Evolutionary conservation across 30 jellyfish, hydroid and myxozoan genomes (phyloP).

Genomic region (Aurelia coerulea): DNA sequence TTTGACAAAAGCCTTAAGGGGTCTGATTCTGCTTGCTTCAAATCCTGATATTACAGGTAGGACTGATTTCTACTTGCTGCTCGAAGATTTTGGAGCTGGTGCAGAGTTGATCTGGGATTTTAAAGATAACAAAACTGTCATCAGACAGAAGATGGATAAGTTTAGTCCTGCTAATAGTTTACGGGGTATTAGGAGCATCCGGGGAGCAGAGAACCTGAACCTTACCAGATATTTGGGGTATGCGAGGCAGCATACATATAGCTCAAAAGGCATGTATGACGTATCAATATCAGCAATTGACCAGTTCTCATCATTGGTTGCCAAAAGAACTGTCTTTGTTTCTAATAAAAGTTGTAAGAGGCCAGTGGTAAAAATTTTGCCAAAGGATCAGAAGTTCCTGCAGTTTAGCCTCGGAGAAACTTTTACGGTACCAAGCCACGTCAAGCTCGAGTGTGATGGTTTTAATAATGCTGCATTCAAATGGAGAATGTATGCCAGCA

Average conservation of each 20-base stretch:
- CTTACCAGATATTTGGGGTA: neutral
- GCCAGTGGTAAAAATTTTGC: constrained; percentile 30
- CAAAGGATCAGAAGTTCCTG: neutral
- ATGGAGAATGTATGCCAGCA: constrained; percentile 24
- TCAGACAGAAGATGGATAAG: too few relatives aligned
- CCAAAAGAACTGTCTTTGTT: constrained; percentile 26
- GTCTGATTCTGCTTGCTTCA: too few relatives aligned
- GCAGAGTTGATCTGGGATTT: neutral
- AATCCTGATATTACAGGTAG: neutral
- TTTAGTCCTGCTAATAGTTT: too few relatives aligned
- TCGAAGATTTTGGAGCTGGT: constrained; percentile 5
- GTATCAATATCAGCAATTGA: constrained; percentile 23
- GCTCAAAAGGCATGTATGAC: constrained; percentile 1
- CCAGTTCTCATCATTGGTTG: neutral
- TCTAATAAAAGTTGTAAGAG: constrained; percentile 24
- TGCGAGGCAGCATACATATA: neutral
- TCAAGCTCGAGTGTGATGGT: constrained; percentile 31
- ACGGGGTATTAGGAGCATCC: too few relatives aligned
- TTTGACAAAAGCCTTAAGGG: too few relatives aligned
- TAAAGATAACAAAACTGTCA: too few relatives aligned
- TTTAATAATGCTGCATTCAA: constrained; percentile 22
- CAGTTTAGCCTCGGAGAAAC: constrained; percentile 11
- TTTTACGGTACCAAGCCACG: constrained; percentile 18
- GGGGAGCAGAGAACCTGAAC: neutral
- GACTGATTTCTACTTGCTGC: constrained; percentile 22